Percentiles rank a stretch among this genome's conserved stretches.
Conservation (phyloP, 2,113 vertebrate genomes). For the Micronycteris hirsuta region DNA sequence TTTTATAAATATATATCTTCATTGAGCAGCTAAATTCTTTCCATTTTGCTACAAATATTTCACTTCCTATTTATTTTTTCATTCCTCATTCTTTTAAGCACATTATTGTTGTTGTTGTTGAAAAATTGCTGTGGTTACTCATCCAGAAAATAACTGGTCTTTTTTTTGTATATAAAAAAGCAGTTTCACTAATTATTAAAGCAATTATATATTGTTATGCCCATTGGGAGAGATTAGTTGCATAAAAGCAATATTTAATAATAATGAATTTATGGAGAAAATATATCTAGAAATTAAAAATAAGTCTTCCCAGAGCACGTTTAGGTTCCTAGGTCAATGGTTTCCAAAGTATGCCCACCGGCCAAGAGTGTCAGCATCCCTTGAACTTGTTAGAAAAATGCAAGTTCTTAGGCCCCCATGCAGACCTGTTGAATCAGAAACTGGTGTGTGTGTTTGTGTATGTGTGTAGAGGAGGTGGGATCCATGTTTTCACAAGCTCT, state of each 20-base stretch:
- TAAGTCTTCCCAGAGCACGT: not conserved
- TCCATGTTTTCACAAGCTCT: not conserved
- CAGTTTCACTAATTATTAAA: not conserved
- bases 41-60: not conserved
- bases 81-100: not conserved
- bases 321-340: not conserved
- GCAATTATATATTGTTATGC: not conserved
- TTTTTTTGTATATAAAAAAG: not conserved
- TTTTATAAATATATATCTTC: not conserved
- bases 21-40: slow-evolving; percentile 13
- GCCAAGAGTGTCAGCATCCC: not conserved
- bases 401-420: not conserved
- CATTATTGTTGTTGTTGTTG: not conserved
- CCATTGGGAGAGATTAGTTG: not conserved
- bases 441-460: not conserved
- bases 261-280: not conserved
- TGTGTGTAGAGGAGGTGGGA: not conserved
- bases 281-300: not conserved
- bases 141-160: not conserved
- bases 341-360: not conserved
- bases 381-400: not conserved
- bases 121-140: not conserved
- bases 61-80: not conserved
- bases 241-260: not conserved
- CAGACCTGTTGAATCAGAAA: not conserved